Base-by-base conservation (phyloP, 2,888 invertebrate species). In the Drosophila siamana region DNA sequence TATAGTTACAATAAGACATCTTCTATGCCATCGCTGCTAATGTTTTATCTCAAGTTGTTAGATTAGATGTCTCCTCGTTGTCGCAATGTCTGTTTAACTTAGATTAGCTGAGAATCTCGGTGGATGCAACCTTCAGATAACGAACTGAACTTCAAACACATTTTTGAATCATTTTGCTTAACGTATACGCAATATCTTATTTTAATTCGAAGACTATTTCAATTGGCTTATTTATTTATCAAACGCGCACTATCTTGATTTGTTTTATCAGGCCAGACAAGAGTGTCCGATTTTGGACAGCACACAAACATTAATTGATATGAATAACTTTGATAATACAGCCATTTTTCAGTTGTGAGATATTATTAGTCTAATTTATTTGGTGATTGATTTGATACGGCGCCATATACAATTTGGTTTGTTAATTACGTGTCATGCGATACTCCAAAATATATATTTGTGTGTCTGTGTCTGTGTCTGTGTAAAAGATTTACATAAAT, bases 401-500 rank as follows among this genome's bases (percentile, higher is more conserved):
- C 13, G 33, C n/a, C 11, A 33, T 33, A 11, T 5, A n/a, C 33
- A 33, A 38, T 38, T 38, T 38, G 15, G 13, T 38, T 38, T 38
- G 36, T 7, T 38, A 38, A 38, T 38, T 38, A 38, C 13, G 6
- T 15, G 13, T 7, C 13, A 2, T 38, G 30, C 30, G 8, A 26
- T 26, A 24, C 24, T 24, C 4, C 26, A 26, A 7, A 5, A 30
- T 1, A 19, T 19, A 19, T 19, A n/a, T n/a, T n/a, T n/a, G n/a
- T n/a, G n/a, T n/a, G n/a, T n/a, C n/a, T 11, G n/a, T 11, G 30
- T 1, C 4, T 30, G 8, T 16, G 15, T 40, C 3, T 41, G 41
- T 41, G 41, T 24, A 24, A 7, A 15, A n/a, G 22, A 16, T 3
- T 43, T 43, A 41, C 22, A 43, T 51, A 36, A 47, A 69, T 46